Evolutionary conservation across 2,797 vertebrate species (phyloP), one percentile per base, ranked within the genome.

Genomic region (Miichthys miiuy): DNA sequence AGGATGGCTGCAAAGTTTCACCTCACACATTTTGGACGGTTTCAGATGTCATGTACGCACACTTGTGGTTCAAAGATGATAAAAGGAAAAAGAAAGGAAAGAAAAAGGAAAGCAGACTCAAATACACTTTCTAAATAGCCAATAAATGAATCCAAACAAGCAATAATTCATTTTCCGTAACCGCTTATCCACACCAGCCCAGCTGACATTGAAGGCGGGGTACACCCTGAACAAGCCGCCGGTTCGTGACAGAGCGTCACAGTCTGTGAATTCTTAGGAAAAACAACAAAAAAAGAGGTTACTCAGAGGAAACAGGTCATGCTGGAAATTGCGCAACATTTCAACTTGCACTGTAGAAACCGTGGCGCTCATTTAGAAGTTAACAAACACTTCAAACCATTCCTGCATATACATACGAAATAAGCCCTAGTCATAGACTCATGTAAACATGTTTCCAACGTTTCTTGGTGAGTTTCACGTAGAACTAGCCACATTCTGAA

Each of bases 1-100:
- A 46, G 47, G 16, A 23, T 1, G 17, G 47, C 60, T 57, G 46
- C 58, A 52, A 41, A 13, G 58, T 68, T 62, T 77, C 34, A 25
- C 21, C 58, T 68, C 34, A 7, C 17, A 14, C n/a, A 4, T 23
- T 4, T 41, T 13, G 20, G 21, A 14, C 12, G 1, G 56, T 55
- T 47, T 63, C 46, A 56, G 1, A 25, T 38, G 2, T 46, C 5
- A 2, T 23, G 44, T 48, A 6, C 2, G 34, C 34, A 38, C 34
- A 38, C 34, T 30, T 30, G 8, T 8, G 2, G 8, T 12, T 34
- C 30, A 12, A 57, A 57, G 20, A 10, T 2, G 14, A 27, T 27
- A 0, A 3, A 17, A 55, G 27, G 17, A 27, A 7, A 23, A n/a
- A 10, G 3, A 9, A 6, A n/a, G n/a, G n/a, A n/a, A n/a, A n/a